Conservation (phyloP, 2,113 vertebrate species). For the Ophiodon elongatus region DNA sequence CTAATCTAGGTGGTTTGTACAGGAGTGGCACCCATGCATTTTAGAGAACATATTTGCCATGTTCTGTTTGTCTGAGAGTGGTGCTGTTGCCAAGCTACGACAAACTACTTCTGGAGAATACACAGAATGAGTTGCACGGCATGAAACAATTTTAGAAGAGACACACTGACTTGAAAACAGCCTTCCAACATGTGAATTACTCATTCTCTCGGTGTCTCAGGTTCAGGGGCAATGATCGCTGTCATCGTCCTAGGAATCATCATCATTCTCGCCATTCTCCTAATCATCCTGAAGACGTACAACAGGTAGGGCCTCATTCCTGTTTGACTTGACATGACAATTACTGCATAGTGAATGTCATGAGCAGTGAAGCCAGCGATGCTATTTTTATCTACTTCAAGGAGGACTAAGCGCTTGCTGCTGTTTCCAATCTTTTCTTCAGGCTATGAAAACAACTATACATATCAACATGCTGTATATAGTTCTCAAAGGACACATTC, state of each 20-base stretch:
- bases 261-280: constrained; percentile 89
- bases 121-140: background rate
- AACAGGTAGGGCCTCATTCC: constrained; percentile 89
- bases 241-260: constrained; percentile 92
- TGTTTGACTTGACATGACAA: background rate
- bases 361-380: background rate
- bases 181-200: background rate
- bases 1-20: constrained; percentile 23
- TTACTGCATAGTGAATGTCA: constrained; percentile 15
- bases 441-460: background rate
- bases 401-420: background rate
- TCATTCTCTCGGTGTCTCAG: constrained; percentile 73
- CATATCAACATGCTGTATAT: background rate
- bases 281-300: constrained; percentile 92
- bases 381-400: constrained; percentile 32
- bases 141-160: background rate
- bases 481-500: background rate
- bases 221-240: constrained; percentile 95
- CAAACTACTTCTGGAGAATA: background rate
- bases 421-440: background rate
- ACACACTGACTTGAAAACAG: background rate
- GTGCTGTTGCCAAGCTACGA: constrained; percentile 36
- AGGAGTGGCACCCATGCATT: constrained; percentile 37
- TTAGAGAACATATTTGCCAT: constrained; percentile 44
- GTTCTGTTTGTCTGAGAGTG: constrained; percentile 16